These are phyloP conservation scores for Tokudaia tokunoshimensis DNA, from an alignment of 2,797 vertebrate species.

Conservation along the genomic window DNA sequence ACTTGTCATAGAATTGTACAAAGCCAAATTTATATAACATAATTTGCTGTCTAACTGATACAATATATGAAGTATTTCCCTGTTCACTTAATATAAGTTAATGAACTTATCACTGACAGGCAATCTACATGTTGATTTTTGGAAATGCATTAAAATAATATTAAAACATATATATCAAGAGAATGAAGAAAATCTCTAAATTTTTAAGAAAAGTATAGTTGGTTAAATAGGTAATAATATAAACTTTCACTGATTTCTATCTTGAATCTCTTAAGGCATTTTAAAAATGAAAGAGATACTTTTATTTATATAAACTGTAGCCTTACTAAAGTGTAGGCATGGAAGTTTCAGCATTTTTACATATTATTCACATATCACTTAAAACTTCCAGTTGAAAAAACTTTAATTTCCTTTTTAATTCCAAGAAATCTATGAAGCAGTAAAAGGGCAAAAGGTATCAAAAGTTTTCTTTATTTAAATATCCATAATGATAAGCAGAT, in stretches of 20 bases:
- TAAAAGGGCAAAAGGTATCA: slow-evolving; percentile 81
- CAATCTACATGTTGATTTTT: slow-evolving; percentile 71
- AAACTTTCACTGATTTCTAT: slow-evolving; percentile 62
- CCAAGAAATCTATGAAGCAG: slow-evolving; percentile 62
- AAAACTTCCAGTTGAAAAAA: slow-evolving; percentile 68
- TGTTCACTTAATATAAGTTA: slow-evolving; percentile 71
- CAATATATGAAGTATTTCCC: slow-evolving; percentile 65
- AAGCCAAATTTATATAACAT: slow-evolving; percentile 37
- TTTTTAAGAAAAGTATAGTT: slow-evolving; percentile 78
- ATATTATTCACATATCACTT: slow-evolving; percentile 74
- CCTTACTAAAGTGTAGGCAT: neutral
- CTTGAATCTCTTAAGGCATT: slow-evolving; percentile 74
- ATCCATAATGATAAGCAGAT: slow-evolving; percentile 79
- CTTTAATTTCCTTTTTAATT: slow-evolving; percentile 76
- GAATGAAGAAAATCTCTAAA: slow-evolving; percentile 78
- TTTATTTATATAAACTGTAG: slow-evolving; percentile 27
- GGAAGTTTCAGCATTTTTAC: slow-evolving; percentile 57
- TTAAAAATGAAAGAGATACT: slow-evolving; percentile 36
- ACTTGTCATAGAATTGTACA: slow-evolving; percentile 20
- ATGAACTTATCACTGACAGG: slow-evolving; percentile 57
- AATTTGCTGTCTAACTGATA: neutral
- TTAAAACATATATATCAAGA: slow-evolving; percentile 67
- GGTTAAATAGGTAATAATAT: slow-evolving; percentile 75
- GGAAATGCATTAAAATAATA: slow-evolving; percentile 73
- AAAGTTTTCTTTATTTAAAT: slow-evolving; percentile 79